Conservation (phyloP, 2,113 vertebrate species). For the Girardinichthys multiradiatus region DNA sequence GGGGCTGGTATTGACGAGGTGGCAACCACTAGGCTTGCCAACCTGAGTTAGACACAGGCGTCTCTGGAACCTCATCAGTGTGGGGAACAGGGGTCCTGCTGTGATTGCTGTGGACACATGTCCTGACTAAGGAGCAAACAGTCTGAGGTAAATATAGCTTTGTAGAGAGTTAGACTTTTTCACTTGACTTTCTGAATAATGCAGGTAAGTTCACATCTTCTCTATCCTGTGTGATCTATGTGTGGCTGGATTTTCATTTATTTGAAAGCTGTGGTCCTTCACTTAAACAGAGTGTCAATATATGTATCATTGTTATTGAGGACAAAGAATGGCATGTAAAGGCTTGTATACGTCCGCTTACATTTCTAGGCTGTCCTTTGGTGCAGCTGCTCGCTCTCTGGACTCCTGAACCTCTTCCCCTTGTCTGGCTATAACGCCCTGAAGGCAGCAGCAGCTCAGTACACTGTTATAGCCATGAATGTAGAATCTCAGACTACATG, state of each 20-base stretch:
- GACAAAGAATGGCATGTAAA: background rate
- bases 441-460: background rate
- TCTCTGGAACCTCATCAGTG: constrained; percentile 14
- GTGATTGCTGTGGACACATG: constrained; percentile 10
- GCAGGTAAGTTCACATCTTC: constrained; percentile 44
- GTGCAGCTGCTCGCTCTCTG: background rate
- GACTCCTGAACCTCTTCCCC: background rate
- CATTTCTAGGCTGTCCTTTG: background rate
- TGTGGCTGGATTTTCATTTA: background rate
- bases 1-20: constrained; percentile 32
- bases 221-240: background rate
- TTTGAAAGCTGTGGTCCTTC: background rate
- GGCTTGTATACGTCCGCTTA: background rate
- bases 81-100: background rate
- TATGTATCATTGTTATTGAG: background rate
- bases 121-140: background rate
- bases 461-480: no score
- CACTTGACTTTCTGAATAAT: constrained; percentile 5
- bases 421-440: background rate
- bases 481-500: no score
- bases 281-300: background rate
- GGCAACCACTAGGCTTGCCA: constrained; percentile 15
- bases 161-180: background rate
- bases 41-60: constrained; percentile 6
- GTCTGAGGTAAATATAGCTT: background rate